These are phyloP conservation scores for Oostethus manadensis DNA, from an alignment of 2,113 vertebrate species.

Conservation along the genomic window DNA sequence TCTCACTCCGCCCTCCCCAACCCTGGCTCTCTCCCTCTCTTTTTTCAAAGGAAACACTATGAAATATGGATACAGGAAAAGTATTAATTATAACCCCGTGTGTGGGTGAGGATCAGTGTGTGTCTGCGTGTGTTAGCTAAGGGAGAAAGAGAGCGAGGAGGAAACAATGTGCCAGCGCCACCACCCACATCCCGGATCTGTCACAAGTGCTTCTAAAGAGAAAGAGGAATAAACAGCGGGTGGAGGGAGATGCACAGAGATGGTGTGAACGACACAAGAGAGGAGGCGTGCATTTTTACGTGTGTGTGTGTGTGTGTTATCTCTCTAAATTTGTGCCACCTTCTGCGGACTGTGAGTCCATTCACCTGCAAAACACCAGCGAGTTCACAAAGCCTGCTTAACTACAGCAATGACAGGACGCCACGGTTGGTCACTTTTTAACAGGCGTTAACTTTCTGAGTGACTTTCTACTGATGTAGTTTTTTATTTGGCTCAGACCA, in stretches of 20 bases:
- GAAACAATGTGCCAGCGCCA: constrained; percentile 68
- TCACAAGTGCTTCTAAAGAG: constrained; percentile 59
- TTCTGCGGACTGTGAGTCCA: constrained; percentile 39
- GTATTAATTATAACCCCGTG: constrained; percentile 76
- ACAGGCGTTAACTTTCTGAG: too few species aligned
- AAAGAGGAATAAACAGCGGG: constrained; percentile 39
- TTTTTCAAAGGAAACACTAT: constrained; percentile 70
- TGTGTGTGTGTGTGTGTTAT: constrained; percentile 12
- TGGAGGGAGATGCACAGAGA: constrained; percentile 42
- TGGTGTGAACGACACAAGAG: constrained; percentile 41
- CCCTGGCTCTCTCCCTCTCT: constrained; percentile 29
- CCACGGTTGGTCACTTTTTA: constrained; percentile 68
- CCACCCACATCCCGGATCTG: constrained; percentile 69
- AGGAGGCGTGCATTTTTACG: constrained; percentile 15
- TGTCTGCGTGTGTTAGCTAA: constrained; percentile 36
- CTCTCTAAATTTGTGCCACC: constrained; percentile 49
- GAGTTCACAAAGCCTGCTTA: constrained; percentile 53
- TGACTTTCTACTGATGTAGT: too few species aligned
- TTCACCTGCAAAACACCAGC: constrained; percentile 59
- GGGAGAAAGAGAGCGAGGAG: constrained; percentile 38
- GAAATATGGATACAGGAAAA: constrained; percentile 71
- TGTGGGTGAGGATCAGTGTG: constrained; percentile 60
- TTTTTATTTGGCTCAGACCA: too few species aligned
- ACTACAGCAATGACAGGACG: constrained; percentile 54
- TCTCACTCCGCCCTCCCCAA: constrained; percentile 34